A percentile compares a stretch with the other conserved stretches of the same genome.
These are phyloP conservation scores for Drosophila littoralis DNA, from an alignment of 1,140 invertebrate species.

Conservation along the genomic window DNA sequence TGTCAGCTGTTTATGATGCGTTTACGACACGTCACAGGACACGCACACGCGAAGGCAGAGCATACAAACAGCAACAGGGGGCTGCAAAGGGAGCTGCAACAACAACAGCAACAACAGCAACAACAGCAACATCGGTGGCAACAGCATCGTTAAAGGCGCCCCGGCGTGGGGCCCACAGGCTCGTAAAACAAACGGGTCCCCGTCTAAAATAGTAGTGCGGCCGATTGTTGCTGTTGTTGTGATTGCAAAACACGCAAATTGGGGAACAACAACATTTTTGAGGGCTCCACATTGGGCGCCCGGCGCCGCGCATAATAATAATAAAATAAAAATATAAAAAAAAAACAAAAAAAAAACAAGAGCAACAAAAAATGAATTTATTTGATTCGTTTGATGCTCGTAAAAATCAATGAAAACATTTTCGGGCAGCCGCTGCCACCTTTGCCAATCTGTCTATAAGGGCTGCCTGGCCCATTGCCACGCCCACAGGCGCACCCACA, in stretches of 20 bases:
- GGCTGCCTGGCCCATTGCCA: neutral
- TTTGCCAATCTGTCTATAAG: conserved; percentile 45
- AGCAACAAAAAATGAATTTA: conserved; percentile 59
- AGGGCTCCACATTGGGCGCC: conserved; percentile 44
- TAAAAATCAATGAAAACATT: conserved; percentile 81
- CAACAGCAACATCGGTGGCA: neutral
- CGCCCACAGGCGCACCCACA: neutral
- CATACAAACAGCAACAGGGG: neutral
- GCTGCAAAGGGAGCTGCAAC: neutral
- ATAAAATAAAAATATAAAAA: conserved; percentile 16
- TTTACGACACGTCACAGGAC: conserved; percentile 70
- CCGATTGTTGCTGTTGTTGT: conserved; percentile 29
- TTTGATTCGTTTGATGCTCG: conserved; percentile 74
- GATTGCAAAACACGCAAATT: conserved; percentile 41
- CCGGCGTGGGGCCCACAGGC: conserved; percentile 1
- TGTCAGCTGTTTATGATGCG: conserved; percentile 72
- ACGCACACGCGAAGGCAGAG: conserved; percentile 41
- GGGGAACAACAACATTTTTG: conserved; percentile 15
- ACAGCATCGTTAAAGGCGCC: conserved; percentile 39
- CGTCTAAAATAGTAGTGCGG: conserved; percentile 40
- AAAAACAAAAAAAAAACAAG: conserved; percentile 9
- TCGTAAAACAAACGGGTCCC: conserved; percentile 42
- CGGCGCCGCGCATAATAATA: conserved; percentile 26
- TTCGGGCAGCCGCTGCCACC: conserved; percentile 41
- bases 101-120: neutral